Conservation (phyloP, 2,797 vertebrate genomes). For the Sebastes alutus region DNA sequence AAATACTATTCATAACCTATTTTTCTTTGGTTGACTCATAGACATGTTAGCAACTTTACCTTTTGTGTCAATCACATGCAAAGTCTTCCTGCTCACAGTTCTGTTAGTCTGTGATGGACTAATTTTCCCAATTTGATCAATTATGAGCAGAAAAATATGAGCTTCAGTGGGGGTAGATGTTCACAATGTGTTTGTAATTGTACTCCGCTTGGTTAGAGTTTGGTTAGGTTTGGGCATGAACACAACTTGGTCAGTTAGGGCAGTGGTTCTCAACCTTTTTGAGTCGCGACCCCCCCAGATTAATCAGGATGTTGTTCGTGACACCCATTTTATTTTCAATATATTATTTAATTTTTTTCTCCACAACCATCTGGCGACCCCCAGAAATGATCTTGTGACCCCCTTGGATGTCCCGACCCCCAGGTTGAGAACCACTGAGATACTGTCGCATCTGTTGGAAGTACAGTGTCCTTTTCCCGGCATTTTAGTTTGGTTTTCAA, state of each 20-base stretch:
- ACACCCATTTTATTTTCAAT: too few species aligned
- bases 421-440: too few species aligned
- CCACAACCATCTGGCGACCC: too few species aligned
- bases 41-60: neutral
- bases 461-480: neutral
- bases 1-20: neutral
- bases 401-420: too few species aligned
- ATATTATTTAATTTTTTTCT: too few species aligned
- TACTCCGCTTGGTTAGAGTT: neutral
- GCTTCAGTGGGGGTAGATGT: neutral
- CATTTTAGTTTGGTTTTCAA: neutral
- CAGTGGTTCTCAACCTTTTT: too few species aligned
- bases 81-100: neutral
- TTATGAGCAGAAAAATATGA: neutral
- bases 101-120: neutral
- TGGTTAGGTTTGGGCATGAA: neutral
- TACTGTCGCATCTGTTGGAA: neutral
- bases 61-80: neutral
- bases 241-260: neutral
- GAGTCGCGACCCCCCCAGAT: rapidly evolving
- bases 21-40: neutral
- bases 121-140: neutral
- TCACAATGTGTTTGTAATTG: neutral
- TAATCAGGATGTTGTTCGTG: too few species aligned
- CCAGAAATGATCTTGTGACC: too few species aligned